Base-by-base conservation (phyloP, 2,797 vertebrate species). In the Calcarius lapponicus region DNA sequence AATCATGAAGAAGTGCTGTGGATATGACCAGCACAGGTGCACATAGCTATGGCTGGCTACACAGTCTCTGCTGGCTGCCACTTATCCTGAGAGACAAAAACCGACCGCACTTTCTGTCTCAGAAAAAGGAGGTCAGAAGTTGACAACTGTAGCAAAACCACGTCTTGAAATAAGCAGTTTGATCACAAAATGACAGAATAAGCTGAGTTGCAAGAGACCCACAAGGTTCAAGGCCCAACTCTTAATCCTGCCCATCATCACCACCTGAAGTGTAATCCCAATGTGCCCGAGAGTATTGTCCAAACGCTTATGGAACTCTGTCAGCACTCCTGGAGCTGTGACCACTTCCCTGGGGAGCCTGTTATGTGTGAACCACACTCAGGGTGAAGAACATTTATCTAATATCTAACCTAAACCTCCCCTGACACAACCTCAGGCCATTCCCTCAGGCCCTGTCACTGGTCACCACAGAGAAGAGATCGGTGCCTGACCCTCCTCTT, bases 221-320 rank as follows among this genome's bases (percentile, higher is more conserved):
- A 64, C 18, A 56, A 20, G 15, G 18, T 24, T 50, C 50, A 28
- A 56, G 70, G 36, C 20, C 32, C 26, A 64, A 2, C 42, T 42
- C 50, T 28, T 18, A 56, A 36, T 8, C 17, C 26, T 22, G 26
- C 17, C 19, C 31, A 71, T 28, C 31, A 71, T 28, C 18, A 48
- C 31, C 48, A 31, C 14, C 11, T 21, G 50, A 56, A 32, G 17
- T 62, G 31, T 31, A 14, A 10, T 18, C 28, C 13, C 42, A 40
- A 32, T 5, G 10, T 36, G 50, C 32, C 32, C 0, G 0, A 13
- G 7, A 16, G 26, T 34, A 36, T 3, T 32, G 26, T 36, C 42
- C 57, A 36, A 71, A 79, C 0, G 0, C 34, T 28, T 54, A 31
- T 16, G 21, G 34, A 71, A 50, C 42, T 36, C 42, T 36, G 18